These are phyloP conservation scores for Spilarctia lutea DNA, from an alignment of 2,888 invertebrate species.

Conservation along the genomic window DNA sequence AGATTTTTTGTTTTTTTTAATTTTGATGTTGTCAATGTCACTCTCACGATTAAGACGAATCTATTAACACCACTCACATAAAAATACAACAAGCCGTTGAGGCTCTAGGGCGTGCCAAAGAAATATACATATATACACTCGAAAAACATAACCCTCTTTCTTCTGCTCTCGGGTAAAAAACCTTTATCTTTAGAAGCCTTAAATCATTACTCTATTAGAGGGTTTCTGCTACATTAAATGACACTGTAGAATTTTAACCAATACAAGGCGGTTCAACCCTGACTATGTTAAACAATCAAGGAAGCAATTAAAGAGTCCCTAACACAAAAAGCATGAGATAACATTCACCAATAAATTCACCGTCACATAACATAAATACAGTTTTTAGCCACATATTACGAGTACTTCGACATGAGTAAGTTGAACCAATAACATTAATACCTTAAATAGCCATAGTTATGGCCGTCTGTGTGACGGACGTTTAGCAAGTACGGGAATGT, in stretches of 20 bases:
- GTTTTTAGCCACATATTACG: conserved; percentile 16
- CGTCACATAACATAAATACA: background rate
- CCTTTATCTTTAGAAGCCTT: background rate
- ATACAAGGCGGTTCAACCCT: background rate
- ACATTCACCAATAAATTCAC: conserved; percentile 8
- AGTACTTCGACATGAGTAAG: conserved; percentile 5
- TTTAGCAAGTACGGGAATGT: conserved; percentile 25
- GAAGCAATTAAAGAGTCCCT: background rate
- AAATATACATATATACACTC: too few relatives aligned
- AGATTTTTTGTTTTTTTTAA: too few relatives aligned
- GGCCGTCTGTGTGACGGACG: conserved; percentile 26
- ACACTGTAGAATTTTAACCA: background rate
- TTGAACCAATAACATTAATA: conserved; percentile 28
- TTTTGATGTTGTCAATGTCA: too few relatives aligned
- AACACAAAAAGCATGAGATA: background rate
- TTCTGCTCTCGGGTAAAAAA: too few relatives aligned
- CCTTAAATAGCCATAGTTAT: conserved; percentile 33
- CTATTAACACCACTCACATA: too few relatives aligned
- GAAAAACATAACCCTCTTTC: too few relatives aligned
- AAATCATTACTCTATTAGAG: background rate
- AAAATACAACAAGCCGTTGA: too few relatives aligned
- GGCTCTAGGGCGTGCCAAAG: too few relatives aligned
- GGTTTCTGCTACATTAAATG: background rate
- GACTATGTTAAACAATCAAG: background rate
- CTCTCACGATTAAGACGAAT: too few relatives aligned